A percentile compares a stretch with the other conserved stretches of the same genome.
These are phyloP conservation scores for Sturnira hondurensis DNA, from an alignment of 2,113 vertebrate genomes.

Conservation along the genomic window DNA sequence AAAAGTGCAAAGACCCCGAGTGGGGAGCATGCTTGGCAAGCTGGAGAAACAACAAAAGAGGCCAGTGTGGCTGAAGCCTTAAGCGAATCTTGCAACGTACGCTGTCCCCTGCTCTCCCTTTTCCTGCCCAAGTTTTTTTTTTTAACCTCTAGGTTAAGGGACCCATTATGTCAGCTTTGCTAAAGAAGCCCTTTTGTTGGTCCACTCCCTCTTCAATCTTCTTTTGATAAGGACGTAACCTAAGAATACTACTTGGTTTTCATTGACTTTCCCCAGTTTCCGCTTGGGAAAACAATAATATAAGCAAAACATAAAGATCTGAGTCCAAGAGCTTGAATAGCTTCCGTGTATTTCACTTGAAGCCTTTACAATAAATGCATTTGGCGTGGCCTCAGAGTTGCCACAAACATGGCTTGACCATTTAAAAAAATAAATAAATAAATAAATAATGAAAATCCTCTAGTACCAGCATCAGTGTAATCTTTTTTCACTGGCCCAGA, in stretches of 20 bases:
- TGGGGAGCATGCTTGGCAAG: background rate
- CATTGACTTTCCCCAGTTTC: background rate
- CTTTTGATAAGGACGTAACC: background rate
- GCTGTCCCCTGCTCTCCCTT: background rate
- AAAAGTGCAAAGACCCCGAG: background rate
- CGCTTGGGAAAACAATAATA: background rate
- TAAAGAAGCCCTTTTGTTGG: background rate
- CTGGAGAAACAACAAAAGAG: background rate
- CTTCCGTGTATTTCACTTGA: background rate
- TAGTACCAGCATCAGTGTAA: background rate
- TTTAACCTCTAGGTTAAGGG: background rate
- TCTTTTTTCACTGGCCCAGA: conserved; percentile 9
- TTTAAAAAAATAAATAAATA: background rate
- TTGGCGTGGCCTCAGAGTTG: background rate
- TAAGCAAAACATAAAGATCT: conserved; percentile 6
- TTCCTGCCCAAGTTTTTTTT: background rate
- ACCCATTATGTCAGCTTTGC: background rate
- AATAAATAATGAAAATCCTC: conserved; percentile 5
- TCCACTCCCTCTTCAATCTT: background rate
- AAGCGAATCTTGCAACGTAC: background rate
- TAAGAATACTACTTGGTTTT: background rate
- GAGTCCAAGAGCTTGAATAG: background rate
- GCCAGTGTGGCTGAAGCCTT: background rate
- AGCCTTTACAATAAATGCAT: background rate
- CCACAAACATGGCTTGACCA: background rate